phyloP scores from a whole-genome alignment of 23 tunicate genomes.

The Trididemnum miniatum region DNA sequence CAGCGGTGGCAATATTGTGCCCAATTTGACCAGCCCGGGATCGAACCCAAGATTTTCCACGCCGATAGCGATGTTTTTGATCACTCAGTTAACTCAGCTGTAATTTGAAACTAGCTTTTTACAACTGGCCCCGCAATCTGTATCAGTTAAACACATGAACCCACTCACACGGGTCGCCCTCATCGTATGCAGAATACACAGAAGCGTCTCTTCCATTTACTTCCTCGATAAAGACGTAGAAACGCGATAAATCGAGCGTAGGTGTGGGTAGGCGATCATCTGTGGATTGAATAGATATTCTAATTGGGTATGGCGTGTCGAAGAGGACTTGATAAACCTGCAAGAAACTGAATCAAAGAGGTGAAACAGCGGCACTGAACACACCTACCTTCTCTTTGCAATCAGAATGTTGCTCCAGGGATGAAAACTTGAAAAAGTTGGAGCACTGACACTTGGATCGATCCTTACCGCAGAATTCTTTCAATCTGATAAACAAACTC shows the following conservation, averaged over 20 bases:
- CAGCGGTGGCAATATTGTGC: no score
- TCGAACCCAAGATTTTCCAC: no score
- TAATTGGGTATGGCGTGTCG: conserved; percentile 34
- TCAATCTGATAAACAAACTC: conserved; percentile 15
- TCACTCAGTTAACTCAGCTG: no score
- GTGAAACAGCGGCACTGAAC: no score
- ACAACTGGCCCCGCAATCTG: no score
- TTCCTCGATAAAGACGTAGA: conserved; percentile 62
- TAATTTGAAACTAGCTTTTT: no score
- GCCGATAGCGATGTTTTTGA: no score
- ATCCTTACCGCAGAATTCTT: background rate
- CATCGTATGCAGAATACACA: conserved; percentile 30
- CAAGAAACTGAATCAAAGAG: no score
- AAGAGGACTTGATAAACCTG: conserved; percentile 70
- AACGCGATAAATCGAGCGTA: conserved; percentile 3
- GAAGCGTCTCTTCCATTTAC: conserved; percentile 62
- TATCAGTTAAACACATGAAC: background rate
- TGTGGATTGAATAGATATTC: conserved; percentile 4
- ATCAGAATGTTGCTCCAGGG: conserved; percentile 47
- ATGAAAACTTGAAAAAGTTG: conserved; percentile 55
- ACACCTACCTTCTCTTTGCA: conserved; percentile 68
- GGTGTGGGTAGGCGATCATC: background rate
- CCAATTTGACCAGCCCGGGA: no score
- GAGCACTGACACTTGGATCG: conserved; percentile 39
- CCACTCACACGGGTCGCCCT: background rate